Base-by-base conservation (phyloP, 2,797 vertebrate species). In the Lagothrix lagotricha region DNA sequence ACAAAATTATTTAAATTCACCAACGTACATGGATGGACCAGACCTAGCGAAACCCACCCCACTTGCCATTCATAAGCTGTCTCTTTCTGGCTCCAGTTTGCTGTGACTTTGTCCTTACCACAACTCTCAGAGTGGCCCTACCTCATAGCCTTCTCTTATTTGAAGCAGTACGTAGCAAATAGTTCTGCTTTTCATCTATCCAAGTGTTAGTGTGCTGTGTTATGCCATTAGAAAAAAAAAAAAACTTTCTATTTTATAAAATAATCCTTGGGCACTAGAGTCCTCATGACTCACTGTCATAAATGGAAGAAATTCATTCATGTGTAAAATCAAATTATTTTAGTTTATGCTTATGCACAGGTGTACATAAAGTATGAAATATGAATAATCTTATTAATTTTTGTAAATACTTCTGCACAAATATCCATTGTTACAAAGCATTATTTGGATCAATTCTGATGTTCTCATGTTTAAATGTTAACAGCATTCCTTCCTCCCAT, bases 161-260 rank as follows among this genome's bases (percentile, higher is more conserved):
- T 84, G 7, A 26, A 91, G 22, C 22, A 14, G 0, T 44, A 76
- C 33, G 15, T 28, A 82, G 70, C 14, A 77, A 83, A 84, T 11
- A 17, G 11, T 13, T 50, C n/a, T 77, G 15, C 28, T 4, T 84
- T 76, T 77, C 26, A 17, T 82, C 22, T 50, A 9, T 36, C 2
- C 5, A 24, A 77, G 28, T 17, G n/a, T 44, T 33, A 73, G 4
- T 33, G 10, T 39, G 12, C 52, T 88, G 19, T 88, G 22, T 41
- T 22, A n/a, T 50, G 30, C 46, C 24, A 26, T 57, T 39, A 46
- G n/a, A 81, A 58, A 28, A 26, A 11, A 57, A 57, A 10, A 92
- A 84, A n/a, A 82, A 9, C 17, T 33, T 91, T 36, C 81, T 77
- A 67, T 83, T 33, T 87, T 82, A 97, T 94, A 93, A 86, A 91